Evolutionary conservation across 2,888 invertebrate genomes (phyloP).

Genomic region (Zygaena filipendulae): DNA sequence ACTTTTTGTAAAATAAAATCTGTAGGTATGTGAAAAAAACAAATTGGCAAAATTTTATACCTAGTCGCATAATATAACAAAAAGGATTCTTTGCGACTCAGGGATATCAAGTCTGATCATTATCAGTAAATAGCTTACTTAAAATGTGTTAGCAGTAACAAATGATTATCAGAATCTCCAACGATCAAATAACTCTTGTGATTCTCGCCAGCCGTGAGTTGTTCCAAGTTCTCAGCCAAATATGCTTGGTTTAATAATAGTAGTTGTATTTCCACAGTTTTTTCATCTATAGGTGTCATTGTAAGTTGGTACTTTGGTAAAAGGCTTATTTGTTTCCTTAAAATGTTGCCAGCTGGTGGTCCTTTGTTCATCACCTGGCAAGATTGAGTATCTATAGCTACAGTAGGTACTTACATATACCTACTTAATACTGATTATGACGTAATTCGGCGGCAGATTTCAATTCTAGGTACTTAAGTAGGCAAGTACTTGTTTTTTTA

Average conservation of each 20-base stretch:
- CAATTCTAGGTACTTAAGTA: no score
- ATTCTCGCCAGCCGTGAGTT: constrained; percentile 51
- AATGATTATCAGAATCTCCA: constrained; percentile 73
- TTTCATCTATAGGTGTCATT: constrained; percentile 35
- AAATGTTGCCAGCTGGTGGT: constrained; percentile 76
- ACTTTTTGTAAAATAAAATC: background rate
- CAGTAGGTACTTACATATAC: background rate
- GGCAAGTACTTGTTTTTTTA: no score
- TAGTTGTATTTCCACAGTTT: constrained; percentile 37
- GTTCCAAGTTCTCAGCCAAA: constrained; percentile 43
- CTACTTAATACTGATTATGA: background rate
- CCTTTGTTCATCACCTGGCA: constrained; percentile 76
- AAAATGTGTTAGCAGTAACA: constrained; percentile 65
- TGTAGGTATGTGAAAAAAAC: no score
- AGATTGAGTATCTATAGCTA: constrained; percentile 1
- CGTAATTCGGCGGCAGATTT: background rate
- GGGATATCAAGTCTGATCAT: no score
- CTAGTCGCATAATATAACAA: no score
- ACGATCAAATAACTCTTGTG: constrained; percentile 71
- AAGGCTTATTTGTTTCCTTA: constrained; percentile 70
- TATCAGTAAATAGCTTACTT: constrained; percentile 43
- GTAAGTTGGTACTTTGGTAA: constrained; percentile 72
- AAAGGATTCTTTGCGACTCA: no score
- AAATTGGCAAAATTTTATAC: no score
- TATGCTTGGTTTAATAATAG: constrained; percentile 47